Percentiles rank a stretch among this genome's conserved stretches.
Evolutionary conservation across 2,797 vertebrate genomes (phyloP).

Genomic region (Hemibagrus guttatus): DNA sequence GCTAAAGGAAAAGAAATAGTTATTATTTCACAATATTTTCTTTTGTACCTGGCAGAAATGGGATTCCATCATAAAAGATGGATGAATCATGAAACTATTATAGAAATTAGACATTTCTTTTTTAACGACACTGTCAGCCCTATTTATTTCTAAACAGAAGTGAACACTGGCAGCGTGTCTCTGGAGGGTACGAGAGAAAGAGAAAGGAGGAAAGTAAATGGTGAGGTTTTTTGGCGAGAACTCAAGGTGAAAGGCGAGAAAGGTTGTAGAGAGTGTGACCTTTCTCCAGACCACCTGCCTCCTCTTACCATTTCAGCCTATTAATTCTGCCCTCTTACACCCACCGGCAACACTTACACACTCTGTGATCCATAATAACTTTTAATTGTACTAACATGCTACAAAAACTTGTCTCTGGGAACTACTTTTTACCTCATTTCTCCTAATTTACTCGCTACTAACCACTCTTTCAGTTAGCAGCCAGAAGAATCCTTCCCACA

Average conservation of each 20-base stretch:
- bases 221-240: conserved; percentile 35
- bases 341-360: conserved; percentile 48
- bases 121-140: background rate
- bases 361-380: conserved; percentile 13
- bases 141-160: background rate
- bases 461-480: conserved; percentile 1
- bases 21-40: background rate
- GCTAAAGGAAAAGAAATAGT: background rate
- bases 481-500: background rate
- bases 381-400: conserved; percentile 24
- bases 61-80: background rate
- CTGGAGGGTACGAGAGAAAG: background rate
- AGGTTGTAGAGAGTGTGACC: conserved; percentile 61
- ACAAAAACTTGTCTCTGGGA: background rate
- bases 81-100: background rate
- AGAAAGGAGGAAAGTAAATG: conserved; percentile 47
- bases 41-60: background rate
- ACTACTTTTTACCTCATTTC: background rate
- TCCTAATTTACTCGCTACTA: background rate
- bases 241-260: conserved; percentile 52
- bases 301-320: conserved; percentile 70
- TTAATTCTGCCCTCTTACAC: conserved; percentile 73
- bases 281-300: conserved; percentile 73
- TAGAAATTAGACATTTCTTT: background rate
- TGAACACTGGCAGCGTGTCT: background rate